Evolutionary conservation across 2,888 invertebrate species (phyloP).

Genomic region (Melanophora roralis): DNA sequence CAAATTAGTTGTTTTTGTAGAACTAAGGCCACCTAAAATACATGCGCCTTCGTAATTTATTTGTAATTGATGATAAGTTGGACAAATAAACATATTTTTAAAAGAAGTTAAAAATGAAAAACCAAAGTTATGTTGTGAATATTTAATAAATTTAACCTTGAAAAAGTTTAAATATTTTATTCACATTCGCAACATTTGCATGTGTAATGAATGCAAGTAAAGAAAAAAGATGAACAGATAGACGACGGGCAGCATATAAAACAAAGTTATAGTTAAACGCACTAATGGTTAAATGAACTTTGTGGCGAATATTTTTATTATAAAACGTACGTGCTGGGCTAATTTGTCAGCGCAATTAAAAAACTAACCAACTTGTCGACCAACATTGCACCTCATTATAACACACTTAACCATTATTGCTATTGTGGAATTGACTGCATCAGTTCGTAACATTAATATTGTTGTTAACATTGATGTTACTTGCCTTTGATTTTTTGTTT

Average conservation of each 20-base stretch:
- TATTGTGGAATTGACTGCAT: slow-evolving; percentile 13
- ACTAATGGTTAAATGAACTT: slow-evolving; percentile 34
- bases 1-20: too few relatives aligned
- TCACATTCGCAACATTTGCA: slow-evolving; percentile 38
- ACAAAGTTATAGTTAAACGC: neutral
- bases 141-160: slow-evolving; percentile 53
- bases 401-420: slow-evolving; percentile 5
- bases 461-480: slow-evolving; percentile 8
- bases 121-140: neutral
- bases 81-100: neutral
- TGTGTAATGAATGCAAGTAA: slow-evolving; percentile 24
- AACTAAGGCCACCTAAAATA: too few relatives aligned
- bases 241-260: too few relatives aligned
- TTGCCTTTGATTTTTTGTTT: too few relatives aligned
- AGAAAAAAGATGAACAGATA: neutral
- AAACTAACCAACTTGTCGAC: slow-evolving; percentile 41
- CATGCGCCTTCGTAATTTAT: too few relatives aligned
- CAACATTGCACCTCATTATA: slow-evolving; percentile 29
- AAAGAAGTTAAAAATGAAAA: neutral
- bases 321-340: slow-evolving; percentile 40
- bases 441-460: slow-evolving; percentile 9
- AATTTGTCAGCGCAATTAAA: slow-evolving; percentile 32
- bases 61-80: slow-evolving; percentile 7
- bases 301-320: slow-evolving; percentile 36
- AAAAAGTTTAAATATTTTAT: slow-evolving; percentile 50